phyloP scores from a whole-genome alignment of 2,888 invertebrate species.

The Parnassius apollo region DNA sequence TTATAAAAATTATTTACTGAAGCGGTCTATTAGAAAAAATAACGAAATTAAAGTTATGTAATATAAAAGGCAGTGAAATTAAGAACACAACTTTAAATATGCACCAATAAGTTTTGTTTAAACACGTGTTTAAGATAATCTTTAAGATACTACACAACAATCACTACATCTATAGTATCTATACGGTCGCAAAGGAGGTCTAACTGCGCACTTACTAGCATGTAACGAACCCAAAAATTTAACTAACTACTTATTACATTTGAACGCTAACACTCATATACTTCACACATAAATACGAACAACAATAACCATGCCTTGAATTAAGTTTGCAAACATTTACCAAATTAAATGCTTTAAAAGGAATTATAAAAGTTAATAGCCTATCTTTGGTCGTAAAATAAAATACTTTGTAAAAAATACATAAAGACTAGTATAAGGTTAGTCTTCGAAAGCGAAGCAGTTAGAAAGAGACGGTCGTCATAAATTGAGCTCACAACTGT shows the following conservation, averaged over 20 bases:
- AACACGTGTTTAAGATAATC: slow-evolving; percentile 12
- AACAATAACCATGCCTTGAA: slow-evolving; percentile 32
- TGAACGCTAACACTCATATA: slow-evolving; percentile 15
- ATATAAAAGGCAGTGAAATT: slow-evolving; percentile 46
- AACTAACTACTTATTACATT: slow-evolving; percentile 13
- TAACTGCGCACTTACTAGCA: not conserved
- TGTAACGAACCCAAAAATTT: slow-evolving; percentile 14
- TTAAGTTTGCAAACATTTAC: slow-evolving; percentile 12
- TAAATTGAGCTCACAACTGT: slow-evolving; percentile 42
- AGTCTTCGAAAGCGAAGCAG: slow-evolving; percentile 53
- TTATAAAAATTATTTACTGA: slow-evolving; percentile 10
- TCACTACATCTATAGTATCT: slow-evolving; percentile 9
- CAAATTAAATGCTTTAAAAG: slow-evolving; percentile 36
- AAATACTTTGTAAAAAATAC: slow-evolving; percentile 16
- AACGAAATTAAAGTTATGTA: slow-evolving; percentile 31
- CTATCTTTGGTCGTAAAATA: slow-evolving; percentile 19
- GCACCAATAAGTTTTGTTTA: slow-evolving; percentile 33
- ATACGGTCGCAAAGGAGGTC: slow-evolving; percentile 10
- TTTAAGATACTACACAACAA: slow-evolving; percentile 15
- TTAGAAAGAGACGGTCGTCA: slow-evolving; percentile 38
- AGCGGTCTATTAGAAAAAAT: slow-evolving; percentile 10
- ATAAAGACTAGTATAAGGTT: slow-evolving; percentile 40
- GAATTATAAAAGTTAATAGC: slow-evolving; percentile 17
- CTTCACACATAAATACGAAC: slow-evolving; percentile 29
- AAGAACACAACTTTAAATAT: slow-evolving; percentile 40